These are phyloP conservation scores for Eurosta solidaginis DNA, from an alignment of 1,140 invertebrate species.

Conservation along the genomic window DNA sequence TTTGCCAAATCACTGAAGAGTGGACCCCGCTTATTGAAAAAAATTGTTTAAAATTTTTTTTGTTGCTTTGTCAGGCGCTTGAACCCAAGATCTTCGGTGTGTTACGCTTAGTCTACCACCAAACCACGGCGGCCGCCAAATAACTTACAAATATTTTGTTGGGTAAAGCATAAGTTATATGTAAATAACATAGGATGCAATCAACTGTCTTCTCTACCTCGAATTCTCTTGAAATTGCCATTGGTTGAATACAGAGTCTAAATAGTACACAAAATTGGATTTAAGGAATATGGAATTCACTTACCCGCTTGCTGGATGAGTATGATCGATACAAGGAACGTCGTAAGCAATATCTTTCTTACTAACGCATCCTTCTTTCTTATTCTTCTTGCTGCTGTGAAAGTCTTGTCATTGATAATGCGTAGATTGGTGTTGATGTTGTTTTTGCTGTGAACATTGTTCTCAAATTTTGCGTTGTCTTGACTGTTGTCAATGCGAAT, in stretches of 20 bases:
- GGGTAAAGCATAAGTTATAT: no score
- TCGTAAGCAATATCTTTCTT: not conserved
- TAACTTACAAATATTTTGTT: no score
- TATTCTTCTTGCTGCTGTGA: not conserved
- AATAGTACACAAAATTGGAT: not conserved
- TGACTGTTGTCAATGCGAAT: not conserved
- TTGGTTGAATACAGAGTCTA: not conserved
- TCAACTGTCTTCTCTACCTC: not conserved
- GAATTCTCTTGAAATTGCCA: not conserved
- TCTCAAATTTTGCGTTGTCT: not conserved
- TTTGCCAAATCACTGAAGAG: no score
- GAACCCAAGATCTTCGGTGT: no score
- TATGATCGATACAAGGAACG: not conserved
- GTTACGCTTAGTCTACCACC: no score
- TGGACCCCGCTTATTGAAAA: no score
- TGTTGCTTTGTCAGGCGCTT: no score
- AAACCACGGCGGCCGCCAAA: no score
- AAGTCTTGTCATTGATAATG: not conserved
- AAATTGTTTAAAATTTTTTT: no score
- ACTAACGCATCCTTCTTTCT: not conserved
- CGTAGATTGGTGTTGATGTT: not conserved
- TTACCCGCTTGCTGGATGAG: not conserved
- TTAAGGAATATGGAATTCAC: not conserved
- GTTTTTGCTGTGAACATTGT: no score
- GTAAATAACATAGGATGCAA: no score